These are phyloP conservation scores for Zoanthus solanderi DNA, from an alignment of 92 coral and sea anemone genomes.

Conservation along the genomic window DNA sequence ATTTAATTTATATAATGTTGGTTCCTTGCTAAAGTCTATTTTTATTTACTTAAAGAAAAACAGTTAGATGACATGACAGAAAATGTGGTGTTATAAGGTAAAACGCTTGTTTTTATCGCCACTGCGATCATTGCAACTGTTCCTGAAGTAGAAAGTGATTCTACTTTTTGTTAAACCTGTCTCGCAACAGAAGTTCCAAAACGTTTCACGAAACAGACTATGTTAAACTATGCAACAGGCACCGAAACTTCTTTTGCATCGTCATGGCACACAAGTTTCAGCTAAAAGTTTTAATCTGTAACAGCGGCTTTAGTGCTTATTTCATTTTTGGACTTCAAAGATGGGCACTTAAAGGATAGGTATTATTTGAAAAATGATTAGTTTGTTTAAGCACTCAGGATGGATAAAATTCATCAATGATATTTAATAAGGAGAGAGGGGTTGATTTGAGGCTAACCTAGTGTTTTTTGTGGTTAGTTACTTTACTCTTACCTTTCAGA, in stretches of 20 bases:
- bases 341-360: not conserved
- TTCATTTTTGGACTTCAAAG: not conserved
- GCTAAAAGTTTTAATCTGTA: too few relatives aligned
- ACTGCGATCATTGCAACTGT: too few relatives aligned
- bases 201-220: too few relatives aligned
- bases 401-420: too few relatives aligned
- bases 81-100: not conserved
- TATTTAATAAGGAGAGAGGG: not conserved
- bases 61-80: not conserved
- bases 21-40: not conserved
- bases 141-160: too few relatives aligned
- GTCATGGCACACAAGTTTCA: not conserved
- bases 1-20: not conserved
- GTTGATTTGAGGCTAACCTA: not conserved
- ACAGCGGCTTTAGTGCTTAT: not conserved
- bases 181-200: too few relatives aligned
- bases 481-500: constrained; percentile 1
- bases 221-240: too few relatives aligned
- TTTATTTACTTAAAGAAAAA: not conserved
- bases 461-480: constrained; percentile 4
- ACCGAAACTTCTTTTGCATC: too few relatives aligned
- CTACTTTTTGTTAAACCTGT: too few relatives aligned
- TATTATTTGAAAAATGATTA: too few relatives aligned
- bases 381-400: not conserved
- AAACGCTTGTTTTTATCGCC: too few relatives aligned